These are phyloP conservation scores for Aethes cnicana DNA, from an alignment of 2,888 invertebrate genomes.

Conservation along the genomic window DNA sequence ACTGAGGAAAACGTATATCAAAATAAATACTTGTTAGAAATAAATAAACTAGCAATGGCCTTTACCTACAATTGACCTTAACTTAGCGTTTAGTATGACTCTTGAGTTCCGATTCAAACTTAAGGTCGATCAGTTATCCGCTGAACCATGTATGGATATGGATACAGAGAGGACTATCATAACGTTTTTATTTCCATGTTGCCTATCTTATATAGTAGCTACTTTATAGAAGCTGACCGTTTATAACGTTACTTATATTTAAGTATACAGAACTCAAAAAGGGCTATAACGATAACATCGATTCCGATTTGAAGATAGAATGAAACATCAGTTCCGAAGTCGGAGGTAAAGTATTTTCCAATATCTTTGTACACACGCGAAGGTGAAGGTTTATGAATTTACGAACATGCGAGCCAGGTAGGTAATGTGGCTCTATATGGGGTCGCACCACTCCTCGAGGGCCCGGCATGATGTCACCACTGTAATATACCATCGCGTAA, in stretches of 20 bases:
- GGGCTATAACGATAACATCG: no score
- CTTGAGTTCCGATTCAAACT: constrained; percentile 43
- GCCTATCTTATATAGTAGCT: no score
- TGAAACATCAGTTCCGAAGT: no score
- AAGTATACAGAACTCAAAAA: no score
- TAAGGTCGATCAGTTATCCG: constrained; percentile 50
- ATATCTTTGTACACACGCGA: constrained; percentile 7
- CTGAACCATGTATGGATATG: constrained; percentile 40
- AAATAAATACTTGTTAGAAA: constrained; percentile 23
- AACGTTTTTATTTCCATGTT: no score
- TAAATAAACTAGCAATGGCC: constrained; percentile 47
- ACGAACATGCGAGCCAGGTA: constrained; percentile 2
- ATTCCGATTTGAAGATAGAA: no score
- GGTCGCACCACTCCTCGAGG: constrained; percentile 13
- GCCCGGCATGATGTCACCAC: constrained; percentile 3
- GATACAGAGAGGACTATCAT: constrained; percentile 13
- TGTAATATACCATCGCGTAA: constrained; percentile 4
- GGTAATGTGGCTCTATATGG: constrained; percentile 1
- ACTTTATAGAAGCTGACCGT: no score
- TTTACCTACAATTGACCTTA: constrained; percentile 45
- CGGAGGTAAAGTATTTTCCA: neutral
- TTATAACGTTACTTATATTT: neutral
- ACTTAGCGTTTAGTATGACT: constrained; percentile 43
- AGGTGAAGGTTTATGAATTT: constrained; percentile 15
- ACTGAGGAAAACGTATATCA: no score